Evolutionary conservation across 2,797 vertebrate species (phyloP).

Genomic region (Crotalus adamanteus): DNA sequence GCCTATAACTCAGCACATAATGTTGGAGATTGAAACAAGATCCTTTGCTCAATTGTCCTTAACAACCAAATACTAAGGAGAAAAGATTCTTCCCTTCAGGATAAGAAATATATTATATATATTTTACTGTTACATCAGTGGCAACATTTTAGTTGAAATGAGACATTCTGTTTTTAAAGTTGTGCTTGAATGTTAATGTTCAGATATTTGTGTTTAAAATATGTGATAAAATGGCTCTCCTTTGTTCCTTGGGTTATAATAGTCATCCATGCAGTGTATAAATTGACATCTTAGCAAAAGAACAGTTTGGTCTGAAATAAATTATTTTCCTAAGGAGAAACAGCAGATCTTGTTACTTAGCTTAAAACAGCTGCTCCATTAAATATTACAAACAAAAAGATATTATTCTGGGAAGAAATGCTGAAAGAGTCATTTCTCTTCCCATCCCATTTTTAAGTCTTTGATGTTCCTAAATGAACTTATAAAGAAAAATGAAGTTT

Average conservation of each 20-base stretch:
- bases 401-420: conserved; percentile 3
- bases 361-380: background rate
- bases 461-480: conserved; percentile 25
- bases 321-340: background rate
- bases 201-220: conserved; percentile 6
- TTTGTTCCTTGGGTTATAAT: background rate
- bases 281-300: background rate
- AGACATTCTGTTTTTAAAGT: background rate
- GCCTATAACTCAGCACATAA: background rate
- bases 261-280: background rate
- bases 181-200: conserved; percentile 35
- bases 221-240: background rate
- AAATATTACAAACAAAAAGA: conserved; percentile 24
- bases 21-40: background rate
- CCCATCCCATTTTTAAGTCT: background rate
- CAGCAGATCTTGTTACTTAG: background rate
- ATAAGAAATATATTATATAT: background rate
- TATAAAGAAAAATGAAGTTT: conserved; percentile 27
- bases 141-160: background rate
- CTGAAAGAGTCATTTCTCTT: background rate
- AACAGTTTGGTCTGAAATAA: background rate
- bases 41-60: background rate
- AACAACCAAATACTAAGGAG: background rate
- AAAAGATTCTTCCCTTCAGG: background rate
- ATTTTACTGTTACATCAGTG: background rate